Conservation (phyloP, 2,888 invertebrate genomes). For the Andricus quercusramuli region DNA sequence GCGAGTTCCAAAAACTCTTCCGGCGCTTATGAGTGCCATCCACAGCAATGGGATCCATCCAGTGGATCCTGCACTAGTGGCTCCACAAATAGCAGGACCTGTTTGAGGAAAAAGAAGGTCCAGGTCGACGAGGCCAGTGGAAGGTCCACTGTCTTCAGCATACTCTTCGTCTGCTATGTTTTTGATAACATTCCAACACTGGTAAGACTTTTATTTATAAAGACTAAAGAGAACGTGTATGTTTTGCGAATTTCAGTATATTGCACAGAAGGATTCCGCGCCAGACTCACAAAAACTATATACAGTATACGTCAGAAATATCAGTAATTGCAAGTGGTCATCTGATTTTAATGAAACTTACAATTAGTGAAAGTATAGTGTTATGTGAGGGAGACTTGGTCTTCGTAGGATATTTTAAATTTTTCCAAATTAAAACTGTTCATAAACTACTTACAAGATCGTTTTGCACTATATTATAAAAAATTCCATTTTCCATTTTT, state of each 20-base stretch:
- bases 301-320: not conserved
- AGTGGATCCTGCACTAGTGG: constrained; percentile 80
- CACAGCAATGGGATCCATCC: constrained; percentile 78
- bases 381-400: too few species aligned
- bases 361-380: too few species aligned
- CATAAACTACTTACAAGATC: too few species aligned
- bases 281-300: not conserved
- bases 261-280: not conserved
- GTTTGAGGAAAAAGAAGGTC: constrained; percentile 75
- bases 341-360: too few species aligned
- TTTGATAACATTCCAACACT: constrained; percentile 82
- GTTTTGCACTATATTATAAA: too few species aligned
- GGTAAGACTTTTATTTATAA: constrained; percentile 75
- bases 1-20: constrained; percentile 75
- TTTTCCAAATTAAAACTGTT: too few species aligned
- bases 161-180: constrained; percentile 81
- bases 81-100: constrained; percentile 81
- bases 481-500: too few species aligned
- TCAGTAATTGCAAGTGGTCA: too few species aligned
- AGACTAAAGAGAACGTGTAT: constrained; percentile 5
- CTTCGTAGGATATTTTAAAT: too few species aligned
- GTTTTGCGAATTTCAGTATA: not conserved
- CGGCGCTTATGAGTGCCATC: constrained; percentile 73
- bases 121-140: constrained; percentile 77
- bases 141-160: constrained; percentile 78